Evolutionary conservation across 2,797 vertebrate species (phyloP).

Genomic region (Channallabes apus): DNA sequence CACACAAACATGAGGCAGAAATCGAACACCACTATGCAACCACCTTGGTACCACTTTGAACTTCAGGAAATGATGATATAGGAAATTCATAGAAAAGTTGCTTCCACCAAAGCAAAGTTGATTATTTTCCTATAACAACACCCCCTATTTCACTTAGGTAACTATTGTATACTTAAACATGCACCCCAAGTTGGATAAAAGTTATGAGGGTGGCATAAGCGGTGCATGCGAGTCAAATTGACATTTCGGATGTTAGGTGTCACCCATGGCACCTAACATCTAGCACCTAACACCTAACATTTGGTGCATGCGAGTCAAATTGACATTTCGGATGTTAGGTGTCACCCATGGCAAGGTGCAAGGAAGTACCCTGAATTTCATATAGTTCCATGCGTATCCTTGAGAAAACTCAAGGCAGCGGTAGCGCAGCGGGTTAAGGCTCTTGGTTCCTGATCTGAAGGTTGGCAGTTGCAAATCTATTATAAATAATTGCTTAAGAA

Average conservation of each 20-base stretch:
- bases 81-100: background rate
- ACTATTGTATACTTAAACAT: background rate
- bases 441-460: too few species aligned
- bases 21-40: too few species aligned
- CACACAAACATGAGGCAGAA: too few species aligned
- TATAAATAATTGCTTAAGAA: background rate
- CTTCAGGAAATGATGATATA: background rate
- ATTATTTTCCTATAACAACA: background rate
- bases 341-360: background rate
- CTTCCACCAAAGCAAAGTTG: background rate
- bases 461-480: background rate
- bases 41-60: background rate
- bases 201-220: background rate
- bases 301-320: background rate
- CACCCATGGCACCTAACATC: background rate
- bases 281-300: too few species aligned
- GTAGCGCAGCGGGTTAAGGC: too few species aligned
- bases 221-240: background rate
- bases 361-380: background rate
- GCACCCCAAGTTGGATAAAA: background rate
- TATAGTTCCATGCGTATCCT: too few species aligned
- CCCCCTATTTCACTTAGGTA: background rate
- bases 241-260: background rate
- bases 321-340: background rate
- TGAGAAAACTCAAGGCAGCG: too few species aligned